These are phyloP conservation scores for Montipora foliosa DNA, from an alignment of 64 coral and sea anemone species.

Conservation along the genomic window DNA sequence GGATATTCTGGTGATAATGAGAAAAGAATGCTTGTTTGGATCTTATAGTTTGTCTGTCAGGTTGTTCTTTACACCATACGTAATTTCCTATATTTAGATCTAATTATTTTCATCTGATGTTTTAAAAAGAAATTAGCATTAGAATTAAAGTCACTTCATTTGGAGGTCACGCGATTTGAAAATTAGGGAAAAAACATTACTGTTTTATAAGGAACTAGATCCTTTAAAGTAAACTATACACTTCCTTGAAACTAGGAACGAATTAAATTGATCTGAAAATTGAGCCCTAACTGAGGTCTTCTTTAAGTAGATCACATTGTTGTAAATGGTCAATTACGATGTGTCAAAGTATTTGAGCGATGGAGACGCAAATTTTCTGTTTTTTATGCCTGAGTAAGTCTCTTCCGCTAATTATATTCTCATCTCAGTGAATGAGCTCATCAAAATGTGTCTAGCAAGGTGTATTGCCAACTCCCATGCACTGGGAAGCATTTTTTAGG, in stretches of 20 bases:
- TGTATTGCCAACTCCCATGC: background rate
- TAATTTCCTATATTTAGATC: constrained; percentile 12
- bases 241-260: background rate
- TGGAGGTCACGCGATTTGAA: background rate
- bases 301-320: background rate
- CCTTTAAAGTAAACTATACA: background rate
- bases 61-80: background rate
- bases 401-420: too few relatives aligned
- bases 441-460: background rate
- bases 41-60: background rate
- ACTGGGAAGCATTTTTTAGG: background rate
- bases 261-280: background rate
- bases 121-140: background rate
- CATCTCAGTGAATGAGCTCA: too few relatives aligned
- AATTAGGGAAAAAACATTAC: background rate
- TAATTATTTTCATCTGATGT: too few relatives aligned
- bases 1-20: too few relatives aligned
- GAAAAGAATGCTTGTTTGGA: background rate
- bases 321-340: background rate
- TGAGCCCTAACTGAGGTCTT: too few relatives aligned
- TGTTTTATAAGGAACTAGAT: background rate
- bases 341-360: background rate
- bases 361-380: background rate
- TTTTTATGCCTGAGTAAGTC: background rate
- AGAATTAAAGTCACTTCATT: background rate